Evolutionary conservation across 2,888 invertebrate species (phyloP), one percentile per base, ranked within the genome.

Genomic region (Hoplodrina ambigua): DNA sequence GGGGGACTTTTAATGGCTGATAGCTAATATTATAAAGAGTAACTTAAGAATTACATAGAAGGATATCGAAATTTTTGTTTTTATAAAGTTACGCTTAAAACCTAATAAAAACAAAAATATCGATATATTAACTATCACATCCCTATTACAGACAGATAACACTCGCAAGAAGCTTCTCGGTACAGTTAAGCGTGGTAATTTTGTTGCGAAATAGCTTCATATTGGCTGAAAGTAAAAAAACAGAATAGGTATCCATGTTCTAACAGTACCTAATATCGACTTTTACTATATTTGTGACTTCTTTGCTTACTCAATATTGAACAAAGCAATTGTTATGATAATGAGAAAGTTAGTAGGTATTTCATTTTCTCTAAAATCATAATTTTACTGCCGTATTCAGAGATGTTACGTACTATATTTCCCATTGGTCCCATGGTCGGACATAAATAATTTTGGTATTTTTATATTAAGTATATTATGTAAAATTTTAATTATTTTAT

Each of bases 91-190:
- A n/a, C n/a, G n/a, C n/a, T n/a, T n/a, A n/a, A n/a, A n/a, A n/a
- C n/a, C n/a, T 25, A 33, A 7, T 33, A 33, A 20, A 37, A 54
- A 17, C 1, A 37, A 57, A 37, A 11, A 11, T 56, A 60, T 76
- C 72, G 76, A 67, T 54, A 77, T 7, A 1, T 25, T 25, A 5
- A 19, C 10, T 10, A 25, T 0, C 41, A 15, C 73, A 65, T 65
- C 55, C 37, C 55, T 68, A 68, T 15, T n/a, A 44, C 53, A 25
- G 41, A 53, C 52, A 73, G 78, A 62, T 70, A 78, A 75, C 78
- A 75, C 68, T 74, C 69, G 69, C 67, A 72, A 72, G 76, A 76
- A 78, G 75, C 76, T 75, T 65, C 75, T 82, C 73, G 62, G 76
- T 69, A 69, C 69, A 78, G 75, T 80, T 79, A 79, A 76, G 64